A percentile compares a stretch with the other conserved stretches of the same genome.
phyloP scores from a whole-genome alignment of 2,113 vertebrate species.

The Cranoglanis bouderius region DNA sequence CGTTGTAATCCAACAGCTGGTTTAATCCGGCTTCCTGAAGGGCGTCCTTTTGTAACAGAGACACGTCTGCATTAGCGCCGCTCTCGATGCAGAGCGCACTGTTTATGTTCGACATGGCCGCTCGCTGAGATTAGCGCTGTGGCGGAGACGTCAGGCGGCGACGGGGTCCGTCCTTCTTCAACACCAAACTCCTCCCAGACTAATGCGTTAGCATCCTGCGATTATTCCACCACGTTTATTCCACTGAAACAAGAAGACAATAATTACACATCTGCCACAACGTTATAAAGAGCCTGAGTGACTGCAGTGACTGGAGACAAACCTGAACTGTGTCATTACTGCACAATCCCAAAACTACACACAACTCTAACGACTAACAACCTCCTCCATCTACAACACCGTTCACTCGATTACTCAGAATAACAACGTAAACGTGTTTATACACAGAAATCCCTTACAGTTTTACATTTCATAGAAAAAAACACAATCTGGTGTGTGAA shows the following conservation, averaged over 20 bases:
- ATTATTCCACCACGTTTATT: constrained; percentile 58
- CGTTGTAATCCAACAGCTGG: constrained; percentile 96
- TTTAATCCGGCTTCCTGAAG: constrained; percentile 91
- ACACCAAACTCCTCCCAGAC: constrained; percentile 69
- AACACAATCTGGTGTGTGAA: too few species aligned
- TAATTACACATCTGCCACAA: constrained; percentile 63
- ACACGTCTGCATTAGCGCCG: constrained; percentile 83
- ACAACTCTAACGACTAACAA: not conserved
- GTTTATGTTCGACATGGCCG: constrained; percentile 87
- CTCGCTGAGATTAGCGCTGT: constrained; percentile 42
- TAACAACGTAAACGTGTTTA: not conserved
- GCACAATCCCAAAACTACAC: too few species aligned
- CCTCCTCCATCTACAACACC: too few species aligned
- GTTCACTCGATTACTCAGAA: not conserved
- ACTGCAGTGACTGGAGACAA: not conserved
- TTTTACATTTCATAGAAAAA: not conserved
- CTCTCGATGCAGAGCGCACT: constrained; percentile 91
- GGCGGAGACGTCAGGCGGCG: constrained; percentile 50
- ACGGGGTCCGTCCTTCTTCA: constrained; percentile 62
- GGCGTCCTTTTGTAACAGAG: constrained; percentile 91
- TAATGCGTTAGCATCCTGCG: constrained; percentile 72
- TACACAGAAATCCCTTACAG: not conserved
- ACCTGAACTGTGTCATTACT: too few species aligned
- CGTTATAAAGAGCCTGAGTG: not conserved
- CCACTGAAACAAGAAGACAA: constrained; percentile 66